Base-by-base conservation (phyloP, 2,888 invertebrate species). In the Galerucella calmariensis region DNA sequence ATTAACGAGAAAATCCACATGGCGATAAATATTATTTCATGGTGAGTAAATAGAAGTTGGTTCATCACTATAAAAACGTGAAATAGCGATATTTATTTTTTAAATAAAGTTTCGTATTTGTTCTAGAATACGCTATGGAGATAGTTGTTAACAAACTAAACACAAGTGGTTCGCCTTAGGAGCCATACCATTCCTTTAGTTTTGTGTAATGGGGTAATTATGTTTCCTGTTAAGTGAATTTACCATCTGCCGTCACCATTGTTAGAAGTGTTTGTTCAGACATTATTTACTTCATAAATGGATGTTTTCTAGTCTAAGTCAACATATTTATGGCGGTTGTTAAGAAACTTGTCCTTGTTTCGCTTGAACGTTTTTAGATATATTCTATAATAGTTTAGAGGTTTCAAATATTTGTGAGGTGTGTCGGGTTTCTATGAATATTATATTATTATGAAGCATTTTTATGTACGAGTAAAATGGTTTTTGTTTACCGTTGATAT, bases 181-280 rank as follows among this genome's bases (percentile, higher is more conserved):
- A 46, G 63, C 63, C 63, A 65, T 65, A 41, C 63, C 63, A 65
- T 65, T 65, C 63, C 63, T 65, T 35, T 46, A 65, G 63, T 65
- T 65, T 65, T 65, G 63, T 65, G 63, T 65, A 65, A 65, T 65
- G 63, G 63, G 63, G 63, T 65, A 65, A 65, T 65, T 65, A 65
- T 65, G 63, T 65, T 65, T 65, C 63, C 63, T 44, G 63, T 65
- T 65, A 65, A 65, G 63, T 65, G 63, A 65, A 65, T 65, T 65
- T 65, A 44, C 46, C 63, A 65, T 65, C 63, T 65, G 63, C 63
- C 63, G 46, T 65, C 63, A 65, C 41, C 63, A 65, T 65, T 65
- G 63, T 65, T 65, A 65, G 63, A 46, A 65, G 46, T 65, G 63
- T 65, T 65, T 65, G 63, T 65, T 65, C 63, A 65, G 63, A 65